These are phyloP conservation scores for Ochotona princeps DNA, from an alignment of 2,113 vertebrate species.

Conservation along the genomic window DNA sequence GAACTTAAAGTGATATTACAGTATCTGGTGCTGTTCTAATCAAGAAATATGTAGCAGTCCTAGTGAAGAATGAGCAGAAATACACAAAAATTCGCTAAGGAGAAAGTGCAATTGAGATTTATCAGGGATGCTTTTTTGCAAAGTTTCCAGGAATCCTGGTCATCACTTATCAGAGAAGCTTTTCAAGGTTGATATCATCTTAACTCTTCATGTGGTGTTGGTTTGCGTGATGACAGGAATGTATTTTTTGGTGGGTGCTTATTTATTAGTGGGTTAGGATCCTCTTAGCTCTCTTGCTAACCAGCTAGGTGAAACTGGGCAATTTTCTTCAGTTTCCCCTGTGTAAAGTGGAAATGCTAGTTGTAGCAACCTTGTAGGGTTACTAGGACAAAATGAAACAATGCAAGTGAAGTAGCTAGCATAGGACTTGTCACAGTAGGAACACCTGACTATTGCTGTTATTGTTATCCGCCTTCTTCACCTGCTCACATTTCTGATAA, in stretches of 20 bases:
- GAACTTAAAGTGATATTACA: constrained; percentile 70
- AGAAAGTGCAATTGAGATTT: constrained; percentile 51
- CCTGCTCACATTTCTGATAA: background rate
- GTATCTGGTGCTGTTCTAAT: constrained; percentile 67
- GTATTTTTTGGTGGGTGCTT: background rate
- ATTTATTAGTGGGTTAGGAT: background rate
- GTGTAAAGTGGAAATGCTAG: background rate
- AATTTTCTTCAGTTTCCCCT: background rate
- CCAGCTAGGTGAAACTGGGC: background rate
- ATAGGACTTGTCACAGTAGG: background rate
- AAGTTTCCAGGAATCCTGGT: constrained; percentile 52
- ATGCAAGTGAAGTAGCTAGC: background rate
- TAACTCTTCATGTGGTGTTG: background rate
- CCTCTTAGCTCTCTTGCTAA: background rate
- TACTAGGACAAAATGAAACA: background rate
- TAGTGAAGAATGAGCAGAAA: constrained; percentile 60
- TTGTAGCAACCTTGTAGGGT: background rate
- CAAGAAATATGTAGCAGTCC: constrained; percentile 64
- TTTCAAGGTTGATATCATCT: constrained; percentile 34
- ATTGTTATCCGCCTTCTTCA: background rate
- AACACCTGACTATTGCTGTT: background rate
- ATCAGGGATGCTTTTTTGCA: background rate
- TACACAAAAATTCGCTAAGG: constrained; percentile 60
- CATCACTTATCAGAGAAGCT: constrained; percentile 37
- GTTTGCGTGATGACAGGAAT: background rate